Evolutionary conservation across 2,113 vertebrate genomes (phyloP), one percentile per base, ranked within the genome.

Genomic region (Felis chaus): DNA sequence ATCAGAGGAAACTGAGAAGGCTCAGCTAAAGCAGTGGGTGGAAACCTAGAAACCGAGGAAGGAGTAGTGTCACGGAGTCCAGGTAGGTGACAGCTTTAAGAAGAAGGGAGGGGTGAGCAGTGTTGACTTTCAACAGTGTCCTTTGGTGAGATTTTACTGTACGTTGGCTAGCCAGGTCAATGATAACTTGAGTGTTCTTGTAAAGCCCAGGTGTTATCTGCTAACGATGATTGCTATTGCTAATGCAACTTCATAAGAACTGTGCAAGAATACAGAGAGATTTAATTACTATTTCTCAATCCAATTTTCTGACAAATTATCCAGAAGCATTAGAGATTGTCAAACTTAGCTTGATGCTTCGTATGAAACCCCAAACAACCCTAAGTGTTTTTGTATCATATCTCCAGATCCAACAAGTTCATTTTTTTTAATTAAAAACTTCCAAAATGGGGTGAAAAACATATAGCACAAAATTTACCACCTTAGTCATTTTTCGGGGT

Each of bases 281-380:
- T 79, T 33, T 39, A 78, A 85, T 91, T 61, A 95, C 39, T 94
- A 15, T 91, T 80, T 84, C 76, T 91, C 55, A 78, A 80, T 95
- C 65, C 36, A 73, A 61, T 88, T 95, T 88, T 94, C 45, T 79
- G 69, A 88, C 41, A 83, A 69, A 71, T 36, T 89, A 65, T 66
- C 41, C 80, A 86, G 89, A 82, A 96, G 68, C 23, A 45, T 63
- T 33, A 79, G 89, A 81, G 69, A 55, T 83, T 10, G 0, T 95
- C 81, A 83, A 82, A 85, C 25, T 92, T 50, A 57, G 39, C 41
- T 82, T 93, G 76, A 74, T 45, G 76, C 25, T 93, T 91, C 29
- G n/a, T 33, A 23, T 57, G 39, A 90, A 82, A 71, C 25, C 45
- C 4, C 65, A 61, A 83, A 36, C 33, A 81, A 41, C 33, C 3